Evolutionary conservation across 2,797 vertebrate species (phyloP), one percentile per base, ranked within the genome.

Genomic region (Passerculus sandwichensis): DNA sequence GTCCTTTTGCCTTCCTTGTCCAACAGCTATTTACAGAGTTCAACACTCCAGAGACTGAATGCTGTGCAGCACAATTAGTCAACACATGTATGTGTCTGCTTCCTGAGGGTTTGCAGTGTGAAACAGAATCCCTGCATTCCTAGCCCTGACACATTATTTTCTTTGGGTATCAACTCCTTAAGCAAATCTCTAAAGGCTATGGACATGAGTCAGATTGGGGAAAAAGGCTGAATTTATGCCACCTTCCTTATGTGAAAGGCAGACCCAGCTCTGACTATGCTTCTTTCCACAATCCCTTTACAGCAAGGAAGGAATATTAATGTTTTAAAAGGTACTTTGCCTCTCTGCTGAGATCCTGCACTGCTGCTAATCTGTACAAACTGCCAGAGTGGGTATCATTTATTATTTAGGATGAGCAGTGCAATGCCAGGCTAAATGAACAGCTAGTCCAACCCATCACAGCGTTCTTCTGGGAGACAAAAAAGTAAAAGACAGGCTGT

Each of bases 371-470:
- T 94, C 64, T 71, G 48, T 73, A 90, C 83, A 86, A 96, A 93
- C 80, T 86, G 77, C 74, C 77, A 59, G 94, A 81, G 45, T 9
- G 15, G 34, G 71, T 44, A 47, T 87, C 80, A 95, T 96, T 88
- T 79, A 94, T 96, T 96, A 94, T 96, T 96, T 95, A 96, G 95
- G 77, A 86, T 32, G 65, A 92, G 10, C 25, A 91, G 34, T 22
- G 50, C 79, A 51, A 45, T 76, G 91, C 70, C 83, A 92, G 83
- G 29, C 70, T 79, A 79, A 93, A 84, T 84, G 88, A 82, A 18
- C 64, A 51, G 34, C 36, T 12, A 47, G 61, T n/a, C 80, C 59
- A 85, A 27, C 30, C n/a, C 61, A 77, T 3, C 64, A 50, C 67
- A 87, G 56, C 53, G 6, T 20, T 78, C 62, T 88, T 78, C 40